Conservation (phyloP, 2,113 vertebrate species). For the Piprites chloris region DNA sequence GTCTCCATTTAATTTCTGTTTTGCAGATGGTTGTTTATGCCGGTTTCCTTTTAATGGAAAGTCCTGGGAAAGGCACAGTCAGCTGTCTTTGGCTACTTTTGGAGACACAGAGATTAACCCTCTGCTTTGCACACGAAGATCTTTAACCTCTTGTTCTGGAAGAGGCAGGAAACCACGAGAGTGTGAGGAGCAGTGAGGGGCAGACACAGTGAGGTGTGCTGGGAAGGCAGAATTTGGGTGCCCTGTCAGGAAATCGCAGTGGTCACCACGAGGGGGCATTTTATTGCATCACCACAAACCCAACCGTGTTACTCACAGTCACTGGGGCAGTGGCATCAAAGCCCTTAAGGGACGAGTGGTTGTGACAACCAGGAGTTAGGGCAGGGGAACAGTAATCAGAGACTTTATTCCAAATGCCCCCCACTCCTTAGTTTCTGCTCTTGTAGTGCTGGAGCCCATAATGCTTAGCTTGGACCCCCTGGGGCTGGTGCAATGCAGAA, state of each 20-base stretch:
- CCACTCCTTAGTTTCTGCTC: background rate
- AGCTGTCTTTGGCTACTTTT: background rate
- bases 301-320: background rate
- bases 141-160: background rate
- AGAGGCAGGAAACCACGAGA: background rate
- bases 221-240: background rate
- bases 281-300: background rate
- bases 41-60: background rate
- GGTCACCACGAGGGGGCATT: conserved; percentile 16
- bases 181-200: background rate
- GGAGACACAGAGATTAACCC: background rate
- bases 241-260: background rate
- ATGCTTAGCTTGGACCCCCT: background rate
- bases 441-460: background rate
- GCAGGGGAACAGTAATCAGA: background rate
- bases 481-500: background rate
- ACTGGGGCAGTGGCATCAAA: background rate
- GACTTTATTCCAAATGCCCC: background rate
- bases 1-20: background rate
- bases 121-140: background rate
- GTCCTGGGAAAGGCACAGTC: background rate
- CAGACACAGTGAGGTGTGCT: background rate
- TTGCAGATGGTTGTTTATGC: background rate
- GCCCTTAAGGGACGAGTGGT: background rate
- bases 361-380: background rate